Percentiles rank a stretch among this genome's conserved stretches.
Conservation (phyloP, 1,140 invertebrate genomes). For the Anoplolepis gracilipes region DNA sequence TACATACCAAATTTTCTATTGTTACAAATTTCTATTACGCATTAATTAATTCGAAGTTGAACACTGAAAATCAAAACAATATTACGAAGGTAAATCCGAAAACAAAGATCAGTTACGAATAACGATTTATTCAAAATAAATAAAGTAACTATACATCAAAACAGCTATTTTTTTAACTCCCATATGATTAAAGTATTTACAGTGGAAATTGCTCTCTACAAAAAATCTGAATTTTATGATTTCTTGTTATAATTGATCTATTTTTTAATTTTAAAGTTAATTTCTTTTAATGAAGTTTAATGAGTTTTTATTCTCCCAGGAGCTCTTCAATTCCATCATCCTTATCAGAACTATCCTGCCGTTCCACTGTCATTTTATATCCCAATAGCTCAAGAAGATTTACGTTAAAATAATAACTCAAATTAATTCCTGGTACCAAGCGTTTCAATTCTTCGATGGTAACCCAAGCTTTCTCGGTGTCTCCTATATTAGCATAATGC, state of each 20-base stretch:
- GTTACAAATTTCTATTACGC: neutral
- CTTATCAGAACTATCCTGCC: conserved; percentile 80
- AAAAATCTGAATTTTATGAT: too few species aligned
- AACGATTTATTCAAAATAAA: too few species aligned
- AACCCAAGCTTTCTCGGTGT: conserved; percentile 81
- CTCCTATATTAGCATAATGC: conserved; percentile 83
- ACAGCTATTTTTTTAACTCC: too few species aligned
- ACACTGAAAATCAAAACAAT: neutral
- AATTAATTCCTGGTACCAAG: conserved; percentile 83
- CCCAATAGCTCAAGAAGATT: conserved; percentile 81
- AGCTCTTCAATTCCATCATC: conserved; percentile 84
- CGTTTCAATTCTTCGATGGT: conserved; percentile 81
- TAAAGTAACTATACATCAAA: too few species aligned
- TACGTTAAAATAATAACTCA: conserved; percentile 82
- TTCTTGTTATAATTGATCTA: too few species aligned
- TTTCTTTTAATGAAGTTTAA: too few species aligned
- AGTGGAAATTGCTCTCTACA: too few species aligned
- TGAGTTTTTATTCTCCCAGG: conserved; percentile 77
- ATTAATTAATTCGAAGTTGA: neutral
- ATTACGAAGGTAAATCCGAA: too few species aligned
- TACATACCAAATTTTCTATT: neutral
- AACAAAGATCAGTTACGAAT: too few species aligned
- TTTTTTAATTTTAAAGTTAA: neutral
- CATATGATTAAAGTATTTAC: too few species aligned
- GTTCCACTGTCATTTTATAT: conserved; percentile 80